phyloP scores from a whole-genome alignment of 2,888 invertebrate genomes.

The Hirtodrosophila cameraria region DNA sequence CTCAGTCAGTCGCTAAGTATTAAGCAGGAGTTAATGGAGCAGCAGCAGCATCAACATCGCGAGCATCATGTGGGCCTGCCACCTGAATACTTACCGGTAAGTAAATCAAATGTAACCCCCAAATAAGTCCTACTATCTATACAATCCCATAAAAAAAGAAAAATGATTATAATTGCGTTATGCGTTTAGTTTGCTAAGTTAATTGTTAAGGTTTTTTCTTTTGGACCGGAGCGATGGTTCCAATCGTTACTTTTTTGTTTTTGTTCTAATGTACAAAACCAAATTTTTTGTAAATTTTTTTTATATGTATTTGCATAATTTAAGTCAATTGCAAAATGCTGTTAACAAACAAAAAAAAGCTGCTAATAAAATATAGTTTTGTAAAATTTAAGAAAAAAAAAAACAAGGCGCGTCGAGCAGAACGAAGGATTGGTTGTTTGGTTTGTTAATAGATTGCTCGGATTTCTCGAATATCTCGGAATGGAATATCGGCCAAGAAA shows the following conservation, averaged over 20 bases:
- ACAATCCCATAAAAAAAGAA: neutral
- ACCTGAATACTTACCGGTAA: conserved; percentile 84
- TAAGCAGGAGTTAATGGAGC: conserved; percentile 84
- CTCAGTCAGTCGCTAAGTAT: conserved; percentile 84
- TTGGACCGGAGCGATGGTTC: conserved; percentile 85
- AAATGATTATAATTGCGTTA: conserved; percentile 21
- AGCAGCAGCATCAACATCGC: conserved; percentile 81
- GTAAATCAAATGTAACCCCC: conserved; percentile 43
- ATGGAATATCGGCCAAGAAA: conserved; percentile 84
- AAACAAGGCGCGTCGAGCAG: conserved; percentile 53
- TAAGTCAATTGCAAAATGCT: conserved; percentile 77
- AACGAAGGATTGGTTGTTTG: conserved; percentile 81
- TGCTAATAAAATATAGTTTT: conserved; percentile 43
- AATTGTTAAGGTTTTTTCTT: conserved; percentile 85
- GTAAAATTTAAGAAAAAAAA: conserved; percentile 58
- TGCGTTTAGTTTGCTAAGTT: conserved; percentile 65
- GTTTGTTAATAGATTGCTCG: conserved; percentile 51
- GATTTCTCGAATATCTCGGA: conserved; percentile 44
- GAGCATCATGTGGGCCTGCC: conserved; percentile 83
- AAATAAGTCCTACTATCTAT: too few species aligned
- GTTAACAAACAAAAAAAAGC: conserved; percentile 27
- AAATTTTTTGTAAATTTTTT: conserved; percentile 26
- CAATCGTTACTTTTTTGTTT: conserved; percentile 68
- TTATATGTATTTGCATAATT: conserved; percentile 37
- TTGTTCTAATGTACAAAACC: conserved; percentile 32